Conservation (phyloP, 2,888 invertebrate species). For the Prosopocoilus inquinatus region DNA sequence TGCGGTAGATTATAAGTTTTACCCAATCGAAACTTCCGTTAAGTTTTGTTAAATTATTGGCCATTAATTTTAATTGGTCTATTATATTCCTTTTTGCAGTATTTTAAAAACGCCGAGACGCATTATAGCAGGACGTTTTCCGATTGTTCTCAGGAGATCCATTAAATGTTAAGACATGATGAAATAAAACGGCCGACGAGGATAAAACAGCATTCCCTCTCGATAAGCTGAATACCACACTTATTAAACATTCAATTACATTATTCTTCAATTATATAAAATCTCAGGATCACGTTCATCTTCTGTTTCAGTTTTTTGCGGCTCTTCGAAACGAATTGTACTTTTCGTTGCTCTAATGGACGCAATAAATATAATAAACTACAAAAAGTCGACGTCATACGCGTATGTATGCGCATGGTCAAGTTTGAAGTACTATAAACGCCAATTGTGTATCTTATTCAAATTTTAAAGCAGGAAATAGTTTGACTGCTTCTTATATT, state of each 20-base stretch:
- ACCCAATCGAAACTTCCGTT: conserved; percentile 26
- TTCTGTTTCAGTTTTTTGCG: neutral
- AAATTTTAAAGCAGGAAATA: too few species aligned
- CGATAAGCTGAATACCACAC: conserved; percentile 23
- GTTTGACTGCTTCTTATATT: too few species aligned
- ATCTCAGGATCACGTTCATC: neutral
- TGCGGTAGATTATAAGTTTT: conserved; percentile 21
- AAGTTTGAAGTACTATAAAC: too few species aligned
- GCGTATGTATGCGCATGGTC: too few species aligned
- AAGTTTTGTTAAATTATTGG: conserved; percentile 31
- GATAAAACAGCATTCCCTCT: conserved; percentile 28
- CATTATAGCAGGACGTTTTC: conserved; percentile 28
- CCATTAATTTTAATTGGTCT: conserved; percentile 36
- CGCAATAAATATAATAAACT: too few species aligned
- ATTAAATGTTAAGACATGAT: conserved; percentile 32
- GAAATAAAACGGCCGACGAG: conserved; percentile 25
- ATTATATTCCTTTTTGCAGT: conserved; percentile 32
- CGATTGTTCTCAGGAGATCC: conserved; percentile 34
- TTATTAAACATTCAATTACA: conserved; percentile 21
- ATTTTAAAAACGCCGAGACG: conserved; percentile 26
- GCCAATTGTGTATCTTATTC: too few species aligned
- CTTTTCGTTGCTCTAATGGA: too few species aligned
- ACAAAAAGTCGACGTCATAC: too few species aligned
- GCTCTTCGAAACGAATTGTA: too few species aligned
- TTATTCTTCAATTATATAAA: conserved; percentile 7